Evolutionary conservation across 2,888 invertebrate genomes (phyloP).

Genomic region (Nematopogon swammerdamellus): DNA sequence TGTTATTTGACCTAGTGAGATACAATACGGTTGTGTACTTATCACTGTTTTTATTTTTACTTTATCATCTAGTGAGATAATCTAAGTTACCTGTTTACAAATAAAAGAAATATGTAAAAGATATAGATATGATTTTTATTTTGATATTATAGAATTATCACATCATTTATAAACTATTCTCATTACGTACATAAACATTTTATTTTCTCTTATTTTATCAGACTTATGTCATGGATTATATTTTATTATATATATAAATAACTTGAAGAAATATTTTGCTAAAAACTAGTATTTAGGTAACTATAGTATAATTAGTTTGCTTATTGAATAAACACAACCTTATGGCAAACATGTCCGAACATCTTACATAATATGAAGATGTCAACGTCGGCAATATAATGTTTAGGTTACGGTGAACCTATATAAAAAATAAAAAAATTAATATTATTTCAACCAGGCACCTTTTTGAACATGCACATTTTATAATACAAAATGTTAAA

Average conservation of each 20-base stretch:
- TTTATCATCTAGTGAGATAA: too few species aligned
- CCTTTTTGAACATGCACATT: background rate
- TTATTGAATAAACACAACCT: background rate
- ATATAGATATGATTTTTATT: background rate
- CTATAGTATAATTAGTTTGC: background rate
- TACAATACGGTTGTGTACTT: too few species aligned
- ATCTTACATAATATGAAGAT: background rate
- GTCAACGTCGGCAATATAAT: background rate
- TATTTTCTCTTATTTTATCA: background rate
- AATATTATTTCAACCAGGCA: background rate
- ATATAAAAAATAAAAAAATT: too few species aligned
- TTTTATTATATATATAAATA: background rate
- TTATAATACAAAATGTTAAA: background rate
- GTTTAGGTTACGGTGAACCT: too few species aligned
- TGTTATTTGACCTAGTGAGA: too few species aligned
- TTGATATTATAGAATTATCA: background rate
- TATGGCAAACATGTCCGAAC: background rate
- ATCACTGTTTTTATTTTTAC: too few species aligned
- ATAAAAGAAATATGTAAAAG: too few species aligned
- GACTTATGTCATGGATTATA: background rate
- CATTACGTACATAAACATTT: background rate
- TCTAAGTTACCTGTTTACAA: too few species aligned
- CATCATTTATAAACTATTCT: background rate
- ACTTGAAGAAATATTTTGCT: background rate
- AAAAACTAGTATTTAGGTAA: background rate